Evolutionary conservation across 2,113 vertebrate species (phyloP), one percentile per base, ranked within the genome.

Genomic region (Lota lota): DNA sequence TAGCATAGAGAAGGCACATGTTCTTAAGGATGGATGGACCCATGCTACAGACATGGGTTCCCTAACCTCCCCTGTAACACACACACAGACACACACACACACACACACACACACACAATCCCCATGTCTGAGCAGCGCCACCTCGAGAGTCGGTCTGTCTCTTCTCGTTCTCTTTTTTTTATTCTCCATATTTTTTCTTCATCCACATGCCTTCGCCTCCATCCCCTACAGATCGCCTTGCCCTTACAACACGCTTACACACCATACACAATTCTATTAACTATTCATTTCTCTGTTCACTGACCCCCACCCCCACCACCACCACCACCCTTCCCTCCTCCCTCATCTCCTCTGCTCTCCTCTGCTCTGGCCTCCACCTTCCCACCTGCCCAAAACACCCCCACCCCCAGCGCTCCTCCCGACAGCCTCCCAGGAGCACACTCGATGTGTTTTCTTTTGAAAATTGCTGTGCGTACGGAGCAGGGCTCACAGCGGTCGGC

Each of bases 231-330:
- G 84, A 84, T 77, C 74, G 75, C 66, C 61, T 20, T 60, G 79
- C 68, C 79, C 21, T 28, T 85, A 81, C 73, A 84, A 64, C 85
- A 72, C 79, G 61, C 82, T 85, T 79, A 84, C 83, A 83, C 80
- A 79, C 79, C 83, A 81, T 82, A 78, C 82, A 78, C 64, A 73
- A 75, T 51, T 80, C 76, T 74, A 87, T 90, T 86, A 89, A 88
- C 83, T 89, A 89, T 89, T 88, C 58, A 86, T 85, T 88, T 79
- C 72, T 79, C 79, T 79, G 79, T 85, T 89, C 11, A n/a, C 72
- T 76, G 74, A 68, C 67, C 36, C 66, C 69, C 78, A 61, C 63
- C 73, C 72, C 75, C 22, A 62, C 61, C 24, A 61, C 74, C 50
- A 56, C 17, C 53, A 56, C 18, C 53, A 47, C 40, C 40, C 0